These are phyloP conservation scores for Xanthorhoe spadicearia DNA, from an alignment of 2,888 invertebrate genomes.

Conservation along the genomic window DNA sequence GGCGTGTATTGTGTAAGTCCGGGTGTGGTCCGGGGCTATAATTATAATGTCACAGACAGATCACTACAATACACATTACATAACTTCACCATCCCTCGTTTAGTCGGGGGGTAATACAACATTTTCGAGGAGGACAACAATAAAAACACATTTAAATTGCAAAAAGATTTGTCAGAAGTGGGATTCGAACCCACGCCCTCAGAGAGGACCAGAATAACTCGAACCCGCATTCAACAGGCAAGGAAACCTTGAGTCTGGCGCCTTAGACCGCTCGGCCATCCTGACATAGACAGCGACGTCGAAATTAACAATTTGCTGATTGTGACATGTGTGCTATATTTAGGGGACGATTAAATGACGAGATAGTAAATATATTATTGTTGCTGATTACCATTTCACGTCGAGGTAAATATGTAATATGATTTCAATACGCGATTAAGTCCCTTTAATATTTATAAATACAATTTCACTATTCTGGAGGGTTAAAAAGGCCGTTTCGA, in stretches of 20 bases:
- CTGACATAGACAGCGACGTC: constrained; percentile 76
- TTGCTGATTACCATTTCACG: neutral
- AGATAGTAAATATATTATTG: neutral
- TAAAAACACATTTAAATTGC: neutral
- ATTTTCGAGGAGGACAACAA: too few species aligned
- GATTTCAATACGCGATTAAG: too few species aligned
- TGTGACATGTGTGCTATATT: neutral
- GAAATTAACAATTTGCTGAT: constrained; percentile 22
- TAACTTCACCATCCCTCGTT: too few species aligned
- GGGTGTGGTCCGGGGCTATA: too few species aligned
- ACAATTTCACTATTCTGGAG: too few species aligned
- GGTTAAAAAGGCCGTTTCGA: too few species aligned
- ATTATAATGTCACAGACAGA: too few species aligned
- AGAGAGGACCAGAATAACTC: constrained; percentile 86
- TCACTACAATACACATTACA: too few species aligned
- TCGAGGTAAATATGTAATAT: neutral
- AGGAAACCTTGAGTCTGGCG: constrained; percentile 81
- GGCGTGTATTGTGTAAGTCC: too few species aligned
- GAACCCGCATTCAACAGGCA: constrained; percentile 82
- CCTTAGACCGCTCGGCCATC: constrained; percentile 94
- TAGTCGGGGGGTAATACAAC: too few species aligned
- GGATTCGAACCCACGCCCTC: constrained; percentile 91
- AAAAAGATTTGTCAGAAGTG: constrained; percentile 83
- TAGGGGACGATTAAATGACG: neutral
- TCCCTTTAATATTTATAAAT: too few species aligned